Conservation (phyloP, 2,797 vertebrate species). For the Eptatretus atami region DNA sequence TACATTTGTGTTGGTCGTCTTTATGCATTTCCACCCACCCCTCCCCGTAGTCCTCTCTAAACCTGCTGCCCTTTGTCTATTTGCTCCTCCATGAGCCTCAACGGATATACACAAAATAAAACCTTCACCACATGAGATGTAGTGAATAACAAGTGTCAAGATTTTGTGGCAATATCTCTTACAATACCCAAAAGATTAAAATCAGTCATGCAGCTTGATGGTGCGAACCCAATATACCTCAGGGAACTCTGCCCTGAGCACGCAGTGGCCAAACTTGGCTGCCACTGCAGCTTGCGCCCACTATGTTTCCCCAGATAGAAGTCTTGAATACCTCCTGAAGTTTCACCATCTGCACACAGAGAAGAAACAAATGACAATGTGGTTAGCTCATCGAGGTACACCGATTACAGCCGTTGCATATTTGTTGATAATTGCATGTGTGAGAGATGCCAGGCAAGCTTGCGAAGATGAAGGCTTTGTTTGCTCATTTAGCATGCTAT, state of each 20-base stretch:
- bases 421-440: slow-evolving; percentile 5
- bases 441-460: too few species aligned
- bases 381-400: neutral
- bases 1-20: neutral
- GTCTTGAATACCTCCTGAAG: slow-evolving; percentile 98
- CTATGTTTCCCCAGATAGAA: slow-evolving; percentile 95
- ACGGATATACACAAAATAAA: too few species aligned
- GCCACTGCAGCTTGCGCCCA: slow-evolving; percentile 93
- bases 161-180: too few species aligned
- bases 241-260: slow-evolving; percentile 92
- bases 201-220: neutral
- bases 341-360: slow-evolving; percentile 49
- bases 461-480: neutral
- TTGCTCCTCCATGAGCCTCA: too few species aligned
- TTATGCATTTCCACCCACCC: neutral
- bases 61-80: too few species aligned
- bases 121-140: too few species aligned
- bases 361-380: slow-evolving; percentile 9
- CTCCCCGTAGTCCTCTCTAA: neutral
- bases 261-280: slow-evolving; percentile 84
- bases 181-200: neutral
- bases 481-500: slow-evolving; percentile 8
- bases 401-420: neutral
- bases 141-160: too few species aligned
- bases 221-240: slow-evolving; percentile 26